Conservation (phyloP, 2,888 invertebrate genomes). For the Temnothorax rugatulus region DNA sequence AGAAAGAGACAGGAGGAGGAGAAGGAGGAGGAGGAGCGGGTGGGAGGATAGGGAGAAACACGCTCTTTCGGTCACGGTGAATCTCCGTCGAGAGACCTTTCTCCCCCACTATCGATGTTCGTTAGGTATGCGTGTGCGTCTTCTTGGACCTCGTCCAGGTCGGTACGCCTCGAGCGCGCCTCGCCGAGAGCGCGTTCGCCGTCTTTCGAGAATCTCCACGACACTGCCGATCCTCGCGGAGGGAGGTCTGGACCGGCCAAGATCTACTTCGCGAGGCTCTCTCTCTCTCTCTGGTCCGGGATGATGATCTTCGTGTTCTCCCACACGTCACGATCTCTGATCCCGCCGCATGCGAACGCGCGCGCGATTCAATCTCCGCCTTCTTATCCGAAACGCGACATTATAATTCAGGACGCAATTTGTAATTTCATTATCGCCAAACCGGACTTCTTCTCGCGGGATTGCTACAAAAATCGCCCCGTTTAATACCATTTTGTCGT, state of each 20-base stretch:
- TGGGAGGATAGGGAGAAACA: neutral
- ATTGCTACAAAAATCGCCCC: neutral
- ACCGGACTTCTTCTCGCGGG: too few species aligned
- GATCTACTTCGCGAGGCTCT: neutral
- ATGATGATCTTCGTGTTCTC: neutral
- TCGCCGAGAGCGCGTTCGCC: neutral
- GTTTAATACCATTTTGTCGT: neutral
- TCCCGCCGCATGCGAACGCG: neutral
- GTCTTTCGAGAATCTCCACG: conserved; percentile 16
- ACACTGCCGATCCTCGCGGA: neutral
- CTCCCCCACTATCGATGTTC: conserved; percentile 10
- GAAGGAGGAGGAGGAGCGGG: neutral
- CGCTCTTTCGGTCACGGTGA: conserved; percentile 50
- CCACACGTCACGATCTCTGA: neutral
- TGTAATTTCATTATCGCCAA: neutral
- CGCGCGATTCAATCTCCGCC: neutral
- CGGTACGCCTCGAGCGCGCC: conserved; percentile 36
- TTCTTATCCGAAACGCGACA: neutral
- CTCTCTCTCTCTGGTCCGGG: neutral
- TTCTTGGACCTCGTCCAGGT: conserved; percentile 52
- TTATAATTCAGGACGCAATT: neutral
- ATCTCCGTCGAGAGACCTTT: conserved; percentile 26
- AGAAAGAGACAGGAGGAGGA: neutral
- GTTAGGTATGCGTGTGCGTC: conserved; percentile 47
- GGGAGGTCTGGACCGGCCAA: neutral